Evolutionary conservation across 2,888 invertebrate species (phyloP).

Genomic region (Eustalomyia histrio): DNA sequence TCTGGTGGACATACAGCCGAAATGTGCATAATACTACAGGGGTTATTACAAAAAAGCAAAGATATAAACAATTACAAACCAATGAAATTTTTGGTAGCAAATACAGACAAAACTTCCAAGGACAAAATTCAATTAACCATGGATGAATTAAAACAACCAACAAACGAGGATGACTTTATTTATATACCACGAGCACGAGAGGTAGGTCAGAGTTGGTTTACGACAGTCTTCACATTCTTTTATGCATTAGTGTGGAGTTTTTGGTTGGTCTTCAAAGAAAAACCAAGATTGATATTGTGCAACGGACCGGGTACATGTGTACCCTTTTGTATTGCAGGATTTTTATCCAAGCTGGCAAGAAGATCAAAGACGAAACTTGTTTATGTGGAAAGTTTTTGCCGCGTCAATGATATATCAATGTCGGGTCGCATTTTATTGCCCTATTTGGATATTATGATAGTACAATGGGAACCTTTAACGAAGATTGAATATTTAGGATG

Average conservation of each 20-base stretch:
- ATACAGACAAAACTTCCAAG: slow-evolving; percentile 88
- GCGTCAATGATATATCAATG: slow-evolving; percentile 93
- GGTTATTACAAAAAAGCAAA: slow-evolving; percentile 77
- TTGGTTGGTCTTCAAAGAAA: slow-evolving; percentile 84
- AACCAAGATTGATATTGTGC: slow-evolving; percentile 91
- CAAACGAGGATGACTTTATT: slow-evolving; percentile 80
- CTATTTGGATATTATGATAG: slow-evolving; percentile 91
- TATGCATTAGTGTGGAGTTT: slow-evolving; percentile 85
- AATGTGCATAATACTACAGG: slow-evolving; percentile 87
- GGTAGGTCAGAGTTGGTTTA: slow-evolving; percentile 91
- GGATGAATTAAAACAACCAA: slow-evolving; percentile 76
- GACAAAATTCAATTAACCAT: slow-evolving; percentile 82
- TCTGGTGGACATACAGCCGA: slow-evolving; percentile 91
- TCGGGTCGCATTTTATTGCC: slow-evolving; percentile 92
- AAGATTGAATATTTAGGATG: slow-evolving; percentile 67
- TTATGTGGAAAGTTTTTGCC: slow-evolving; percentile 96
- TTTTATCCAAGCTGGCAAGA: slow-evolving; percentile 85
- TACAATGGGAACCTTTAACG: slow-evolving; percentile 93
- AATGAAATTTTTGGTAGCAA: slow-evolving; percentile 85
- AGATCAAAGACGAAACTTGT: slow-evolving; percentile 87
- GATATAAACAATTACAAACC: slow-evolving; percentile 59
- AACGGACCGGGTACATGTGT: slow-evolving; percentile 99
- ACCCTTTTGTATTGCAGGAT: slow-evolving; percentile 90
- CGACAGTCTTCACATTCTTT: slow-evolving; percentile 89
- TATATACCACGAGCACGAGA: slow-evolving; percentile 90